Conservation (phyloP, 2,888 invertebrate species). For the Ophion costatus region DNA sequence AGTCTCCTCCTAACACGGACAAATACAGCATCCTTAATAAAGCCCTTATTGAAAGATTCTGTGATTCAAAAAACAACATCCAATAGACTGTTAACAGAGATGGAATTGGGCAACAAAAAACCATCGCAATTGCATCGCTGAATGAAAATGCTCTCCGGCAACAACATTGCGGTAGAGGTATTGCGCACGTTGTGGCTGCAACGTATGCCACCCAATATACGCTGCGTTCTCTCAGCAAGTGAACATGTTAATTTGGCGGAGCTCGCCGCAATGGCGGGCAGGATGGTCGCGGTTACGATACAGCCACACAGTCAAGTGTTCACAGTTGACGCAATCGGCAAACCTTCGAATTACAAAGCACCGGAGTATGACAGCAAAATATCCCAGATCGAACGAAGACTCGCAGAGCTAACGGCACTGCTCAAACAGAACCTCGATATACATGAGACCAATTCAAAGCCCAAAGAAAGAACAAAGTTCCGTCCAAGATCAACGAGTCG, state of each 20-base stretch:
- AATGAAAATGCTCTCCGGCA: constrained; percentile 61
- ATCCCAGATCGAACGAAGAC: background rate
- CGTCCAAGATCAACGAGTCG: background rate
- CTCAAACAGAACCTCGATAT: background rate
- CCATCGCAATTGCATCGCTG: constrained; percentile 66
- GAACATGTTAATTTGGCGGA: constrained; percentile 26
- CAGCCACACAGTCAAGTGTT: background rate
- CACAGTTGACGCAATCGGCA: background rate
- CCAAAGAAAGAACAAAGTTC: background rate
- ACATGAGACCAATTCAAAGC: background rate
- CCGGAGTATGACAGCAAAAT: background rate
- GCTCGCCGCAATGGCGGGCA: constrained; percentile 53
- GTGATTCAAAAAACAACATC: constrained; percentile 62
- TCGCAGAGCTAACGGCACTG: constrained; percentile 19
- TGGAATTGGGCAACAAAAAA: constrained; percentile 66
- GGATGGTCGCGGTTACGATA: constrained; percentile 29
- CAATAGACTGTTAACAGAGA: constrained; percentile 57
- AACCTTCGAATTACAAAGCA: background rate
- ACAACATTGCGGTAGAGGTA: constrained; percentile 56
- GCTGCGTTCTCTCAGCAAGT: constrained; percentile 29
- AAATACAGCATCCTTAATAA: constrained; percentile 61
- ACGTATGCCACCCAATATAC: constrained; percentile 44
- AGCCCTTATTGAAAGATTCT: constrained; percentile 54
- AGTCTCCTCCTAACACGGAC: constrained; percentile 58
- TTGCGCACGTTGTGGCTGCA: constrained; percentile 62